Evolutionary conservation across 2,888 invertebrate genomes (phyloP).

Genomic region (Chromoteleia sp.): DNA sequence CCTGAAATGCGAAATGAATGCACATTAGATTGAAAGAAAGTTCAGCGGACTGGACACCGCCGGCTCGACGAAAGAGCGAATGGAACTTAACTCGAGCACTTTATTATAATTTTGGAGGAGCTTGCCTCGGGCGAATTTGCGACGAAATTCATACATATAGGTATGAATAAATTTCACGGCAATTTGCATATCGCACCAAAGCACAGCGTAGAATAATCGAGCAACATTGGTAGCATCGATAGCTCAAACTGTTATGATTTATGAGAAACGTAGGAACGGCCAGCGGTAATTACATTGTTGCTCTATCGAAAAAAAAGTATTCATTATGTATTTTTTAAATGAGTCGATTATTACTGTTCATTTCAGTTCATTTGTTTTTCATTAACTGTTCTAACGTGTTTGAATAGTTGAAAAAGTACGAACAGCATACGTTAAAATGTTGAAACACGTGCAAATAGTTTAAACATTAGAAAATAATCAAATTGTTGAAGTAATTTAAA

Average conservation of each 20-base stretch:
- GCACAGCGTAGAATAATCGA: constrained; percentile 67
- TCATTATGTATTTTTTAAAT: background rate
- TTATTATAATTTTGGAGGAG: constrained; percentile 74
- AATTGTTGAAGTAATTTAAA: too few relatives aligned
- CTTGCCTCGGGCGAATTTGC: constrained; percentile 70
- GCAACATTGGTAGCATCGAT: constrained; percentile 67
- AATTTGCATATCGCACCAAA: constrained; percentile 78
- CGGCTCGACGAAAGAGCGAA: constrained; percentile 25
- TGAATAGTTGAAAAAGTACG: too few relatives aligned
- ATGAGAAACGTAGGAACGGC: constrained; percentile 59
- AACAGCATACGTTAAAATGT: too few relatives aligned
- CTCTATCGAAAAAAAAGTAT: background rate
- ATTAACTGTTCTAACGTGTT: too few relatives aligned
- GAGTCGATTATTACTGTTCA: background rate
- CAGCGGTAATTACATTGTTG: constrained; percentile 64
- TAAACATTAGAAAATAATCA: too few relatives aligned
- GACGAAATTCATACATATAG: constrained; percentile 72
- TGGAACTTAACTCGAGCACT: constrained; percentile 69
- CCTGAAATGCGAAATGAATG: constrained; percentile 60
- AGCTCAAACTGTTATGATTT: constrained; percentile 70
- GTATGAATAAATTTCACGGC: constrained; percentile 80
- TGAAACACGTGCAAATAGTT: too few relatives aligned
- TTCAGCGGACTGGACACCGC: constrained; percentile 64
- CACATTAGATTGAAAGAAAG: constrained; percentile 69
- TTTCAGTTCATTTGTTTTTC: too few relatives aligned